Base-by-base conservation (phyloP, 2,797 vertebrate species). In the Callimico goeldii region DNA sequence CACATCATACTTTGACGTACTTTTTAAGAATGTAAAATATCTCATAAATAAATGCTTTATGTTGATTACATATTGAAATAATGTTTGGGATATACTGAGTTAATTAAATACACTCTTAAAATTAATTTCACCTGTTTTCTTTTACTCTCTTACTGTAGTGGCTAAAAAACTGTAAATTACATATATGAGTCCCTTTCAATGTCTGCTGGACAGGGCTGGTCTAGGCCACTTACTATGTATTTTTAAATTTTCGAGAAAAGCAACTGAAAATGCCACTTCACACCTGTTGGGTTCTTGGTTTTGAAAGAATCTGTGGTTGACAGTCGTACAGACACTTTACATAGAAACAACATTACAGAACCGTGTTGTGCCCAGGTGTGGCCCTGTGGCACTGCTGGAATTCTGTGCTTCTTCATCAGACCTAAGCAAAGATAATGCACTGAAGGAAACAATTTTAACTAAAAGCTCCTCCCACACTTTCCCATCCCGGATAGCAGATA, bases 1-100 rank as follows among this genome's bases (percentile, higher is more conserved):
- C 13, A 7, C 0, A 3, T 19, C 1, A 0, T 2, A 8, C 0
- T 52, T 9, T 7, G 5, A 64, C 0, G 1, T 39, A 3, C 19
- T 39, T 67, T 90, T 57, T 15, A 41, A 46, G 48, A 70, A 52
- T 36, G 15, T 36, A 36, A 81, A 75, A 11, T 46, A 50, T 7
- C 91, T 4, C 13, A 24, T 20, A 4, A 58, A 57, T 12, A 24
- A 26, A 36, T 26, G 39, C 3, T 90, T 19, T 0, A 13, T 14
- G 14, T 2, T 26, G 28, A n/a, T 12, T n/a, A 52, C 8, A 11
- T 14, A 12, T 41, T 50, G 64, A 52, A 88, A 84, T 57, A 14
- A 24, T 50, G 41, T 28, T 57, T 92, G 26, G 41, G 43, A 48
- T 70, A 30, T 19, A 50, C 0, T 11, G 39, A 39, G 43, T 11